Evolutionary conservation across 1,140 invertebrate species (phyloP).

Genomic region (Wiebesia pumilae): DNA sequence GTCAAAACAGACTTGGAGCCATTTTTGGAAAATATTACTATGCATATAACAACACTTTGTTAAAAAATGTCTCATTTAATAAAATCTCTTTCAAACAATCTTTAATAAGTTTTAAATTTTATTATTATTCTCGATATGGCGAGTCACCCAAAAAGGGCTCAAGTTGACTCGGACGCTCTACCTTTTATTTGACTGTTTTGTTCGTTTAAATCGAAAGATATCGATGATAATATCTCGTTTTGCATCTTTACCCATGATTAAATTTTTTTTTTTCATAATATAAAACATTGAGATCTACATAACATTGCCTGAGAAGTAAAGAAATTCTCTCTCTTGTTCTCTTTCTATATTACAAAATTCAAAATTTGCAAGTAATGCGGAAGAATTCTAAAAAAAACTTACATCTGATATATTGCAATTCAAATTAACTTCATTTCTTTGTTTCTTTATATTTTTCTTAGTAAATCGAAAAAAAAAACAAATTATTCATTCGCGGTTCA

Average conservation of each 20-base stretch:
- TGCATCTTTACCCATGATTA: background rate
- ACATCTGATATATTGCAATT: background rate
- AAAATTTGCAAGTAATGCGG: constrained; percentile 22
- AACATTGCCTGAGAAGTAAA: constrained; percentile 40
- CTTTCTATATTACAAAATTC: constrained; percentile 26
- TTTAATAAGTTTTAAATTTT: constrained; percentile 33
- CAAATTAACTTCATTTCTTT: background rate
- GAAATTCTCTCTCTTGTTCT: constrained; percentile 26
- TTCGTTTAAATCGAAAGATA: constrained; percentile 20
- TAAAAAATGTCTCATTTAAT: constrained; percentile 34
- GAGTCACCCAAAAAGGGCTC: background rate
- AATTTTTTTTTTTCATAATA: constrained; percentile 3
- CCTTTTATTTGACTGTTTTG: constrained; percentile 18
- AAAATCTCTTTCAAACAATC: constrained; percentile 39
- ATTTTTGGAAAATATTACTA: background rate
- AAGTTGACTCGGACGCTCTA: constrained; percentile 10
- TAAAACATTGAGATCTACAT: constrained; percentile 48
- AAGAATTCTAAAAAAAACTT: constrained; percentile 15
- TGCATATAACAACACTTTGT: constrained; percentile 20
- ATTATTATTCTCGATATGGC: constrained; percentile 11
- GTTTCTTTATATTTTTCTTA: background rate
- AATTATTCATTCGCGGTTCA: background rate
- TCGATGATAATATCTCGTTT: constrained; percentile 19
- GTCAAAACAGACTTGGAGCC: constrained; percentile 3
- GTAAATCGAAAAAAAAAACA: background rate